Evolutionary conservation across 53 echinoderm and acorn worm species (phyloP), one percentile per base, ranked within the genome.

Genomic region (Crossaster papposus): DNA sequence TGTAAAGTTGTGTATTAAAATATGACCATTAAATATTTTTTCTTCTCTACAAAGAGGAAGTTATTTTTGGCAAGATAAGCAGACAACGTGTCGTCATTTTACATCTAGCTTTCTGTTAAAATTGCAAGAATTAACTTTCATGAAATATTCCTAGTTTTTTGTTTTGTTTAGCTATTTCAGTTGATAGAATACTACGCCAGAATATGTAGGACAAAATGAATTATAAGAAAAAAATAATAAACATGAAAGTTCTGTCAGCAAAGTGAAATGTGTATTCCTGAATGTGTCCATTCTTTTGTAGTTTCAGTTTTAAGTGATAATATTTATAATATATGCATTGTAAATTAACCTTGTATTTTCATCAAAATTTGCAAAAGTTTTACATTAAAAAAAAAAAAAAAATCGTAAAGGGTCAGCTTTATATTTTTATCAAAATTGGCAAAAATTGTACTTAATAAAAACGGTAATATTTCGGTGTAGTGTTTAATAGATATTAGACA

Each of bases 71-170:
- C 68, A 68, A 68, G 68, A 26, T 28, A 1, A n/a, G 68, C 17
- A 26, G 58, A 44, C 44, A 9, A 44, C 44, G 22, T 68, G 1
- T 68, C 22, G 24, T 26, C 68, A 26, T 68, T 3, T 62, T 62
- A 26, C n/a, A 20, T 68, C 28, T 9, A 68, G 68, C 68, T 68
- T 68, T 68, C 62, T 62, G 6, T 68, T 24, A 68, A 64, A 14
- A 68, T 26, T 68, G 68, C 68, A 68, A 68, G 28, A 68, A 23
- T n/a, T n/a, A n/a, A n/a, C 68, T 28, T 68, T 68, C 68, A 68
- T 68, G 68, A 68, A 68, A 68, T 68, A 68, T 68, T 23, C 23
- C 62, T 68, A 68, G 68, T 68, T 68, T 68, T 68, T 68, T 23
- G 18, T 68, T 28, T 8, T 26, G 68, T 26, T 68, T 68, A 68